Evolutionary conservation across 2,113 vertebrate genomes (phyloP).

Genomic region (cat (Felis catus)): F.catus_Fca126_mat1.0 CM031416.1:51229001-51229500

Average conservation of each 20-base stretch:
- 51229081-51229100: not conserved
- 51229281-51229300: not conserved
- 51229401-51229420: not conserved
- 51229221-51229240: not conserved
- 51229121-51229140: not conserved
- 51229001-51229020: not conserved
- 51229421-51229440: not conserved
- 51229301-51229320: accelerated
- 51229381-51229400: not conserved
- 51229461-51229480: not conserved
- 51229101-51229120: not conserved
- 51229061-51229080: not conserved
- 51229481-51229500: not conserved
- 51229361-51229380: not conserved
- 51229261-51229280: not conserved
- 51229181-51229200: not conserved
- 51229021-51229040: not conserved
- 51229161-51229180: too few species aligned
- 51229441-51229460: not conserved
- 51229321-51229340: not conserved
- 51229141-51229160: not conserved
- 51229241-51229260: not conserved
- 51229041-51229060: not conserved
- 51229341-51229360: not conserved
- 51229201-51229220: not conserved